Base-by-base conservation (phyloP, 30 jellyfish, hydroid and myxozoan genomes). In the Sanderia malayensis region DNA sequence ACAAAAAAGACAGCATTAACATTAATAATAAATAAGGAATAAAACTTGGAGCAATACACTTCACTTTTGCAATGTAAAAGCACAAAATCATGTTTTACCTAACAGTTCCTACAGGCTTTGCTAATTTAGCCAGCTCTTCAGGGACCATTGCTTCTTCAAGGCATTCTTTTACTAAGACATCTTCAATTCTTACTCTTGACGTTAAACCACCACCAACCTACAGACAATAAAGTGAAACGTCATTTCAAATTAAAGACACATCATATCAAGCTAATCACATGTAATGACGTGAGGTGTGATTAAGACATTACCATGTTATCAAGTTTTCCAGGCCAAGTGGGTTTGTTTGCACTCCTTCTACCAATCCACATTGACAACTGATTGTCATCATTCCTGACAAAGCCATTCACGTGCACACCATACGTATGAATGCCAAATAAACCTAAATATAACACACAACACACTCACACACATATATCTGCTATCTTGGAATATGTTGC, bases 161-260 rank as follows among this genome's bases (percentile, higher is more conserved):
- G 86, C 97, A 89, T 70, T 89, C 95, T 61, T 82, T 77, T 0
- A 82, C 74, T 70, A 89, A 67, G 2, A 95, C 71, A 7, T 77
- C 70, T 2, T 69, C 76, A 8, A 89, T 84, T n/a, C 82, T 68
- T 73, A 74, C 62, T 13, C 94, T 73, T 1, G 97, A 71, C 15
- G 93, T 84, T 19, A 89, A 37, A 13, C 97, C 97, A 29, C 97
- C 97, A 21, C 89, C 95, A 61, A 89, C 97, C 97, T 89, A 24
- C 37, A 58, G 17, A 11, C 3, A 30, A 8, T n/a, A n/a, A n/a
- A n/a, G n/a, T n/a, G n/a, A n/a, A n/a, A n/a, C n/a, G n/a, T n/a
- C n/a, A n/a, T n/a, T n/a, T n/a, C n/a, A n/a, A n/a, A n/a, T n/a
- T n/a, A n/a, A n/a, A n/a, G n/a, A n/a, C n/a, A n/a, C n/a, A n/a